Evolutionary conservation across 2,888 invertebrate species (phyloP).

Genomic region (Tetrapedia diversipes): DNA sequence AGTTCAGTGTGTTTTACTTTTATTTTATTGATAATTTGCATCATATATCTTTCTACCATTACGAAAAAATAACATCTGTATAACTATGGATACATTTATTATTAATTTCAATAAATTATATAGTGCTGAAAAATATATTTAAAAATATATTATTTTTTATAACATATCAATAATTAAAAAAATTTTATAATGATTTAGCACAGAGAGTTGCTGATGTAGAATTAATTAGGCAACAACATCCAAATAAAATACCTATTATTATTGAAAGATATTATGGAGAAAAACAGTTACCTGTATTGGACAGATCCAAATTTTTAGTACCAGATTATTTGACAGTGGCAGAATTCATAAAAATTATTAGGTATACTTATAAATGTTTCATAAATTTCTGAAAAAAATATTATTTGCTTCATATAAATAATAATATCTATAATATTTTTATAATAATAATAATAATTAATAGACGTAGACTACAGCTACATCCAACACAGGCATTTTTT

Average conservation of each 20-base stretch:
- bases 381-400: background rate
- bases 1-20: constrained; percentile 5
- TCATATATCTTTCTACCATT: background rate
- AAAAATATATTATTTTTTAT: constrained; percentile 1
- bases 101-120: constrained; percentile 24
- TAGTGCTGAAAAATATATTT: constrained; percentile 25
- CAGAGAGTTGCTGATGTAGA: constrained; percentile 77
- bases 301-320: constrained; percentile 94
- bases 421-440: constrained; percentile 28
- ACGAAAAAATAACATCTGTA: background rate
- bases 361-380: constrained; percentile 84
- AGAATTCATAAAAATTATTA: constrained; percentile 93
- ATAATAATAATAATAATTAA: constrained; percentile 15
- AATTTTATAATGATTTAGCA: constrained; percentile 60
- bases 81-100: background rate
- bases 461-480: constrained; percentile 86
- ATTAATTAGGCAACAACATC: constrained; percentile 75
- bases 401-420: background rate
- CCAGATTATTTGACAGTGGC: constrained; percentile 95
- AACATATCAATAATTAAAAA: background rate
- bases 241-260: constrained; percentile 87
- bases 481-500: constrained; percentile 90
- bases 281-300: constrained; percentile 89
- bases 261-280: constrained; percentile 93
- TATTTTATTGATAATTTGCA: constrained; percentile 20